Evolutionary conservation across 2,113 vertebrate genomes (phyloP), one percentile per base, ranked within the genome.

Genomic region (Dromiciops gliroides): DNA sequence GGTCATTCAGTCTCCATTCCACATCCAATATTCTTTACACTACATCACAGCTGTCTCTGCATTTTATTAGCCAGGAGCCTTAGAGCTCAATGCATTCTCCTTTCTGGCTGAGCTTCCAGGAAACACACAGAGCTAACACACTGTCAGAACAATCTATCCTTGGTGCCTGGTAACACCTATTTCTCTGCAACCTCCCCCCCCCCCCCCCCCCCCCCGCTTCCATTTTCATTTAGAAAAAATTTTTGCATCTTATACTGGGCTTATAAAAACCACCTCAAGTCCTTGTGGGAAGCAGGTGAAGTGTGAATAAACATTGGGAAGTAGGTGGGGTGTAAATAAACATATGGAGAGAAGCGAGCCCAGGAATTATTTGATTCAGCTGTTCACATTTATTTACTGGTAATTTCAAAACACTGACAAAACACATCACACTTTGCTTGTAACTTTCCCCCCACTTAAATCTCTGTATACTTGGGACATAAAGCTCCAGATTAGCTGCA

Each of bases 351-450:
- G 92, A 94, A 97, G 83, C 44, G 67, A 56, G 95, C 90, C 90
- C 90, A 94, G 91, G 89, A 37, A 51, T 28, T 67, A 19, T 51
- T 88, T 89, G 7, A 90, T 89, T 96, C 96, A 93, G 51, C 92
- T 94, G 95, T 96, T 98, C 97, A 98, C 97, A 96, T 98, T 98
- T 94, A 91, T 98, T 99, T 98, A 97, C 96, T 90, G 67, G 92
- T 98, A 90, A 96, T 96, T 97, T 98, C 95, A 97, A 97, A 98
- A 98, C 98, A 98, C 95, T 94, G 98, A 98, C 97, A 49, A 97
- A 98, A 96, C 97, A 98, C 97, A 97, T 91, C 97, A 97, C 97
- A 94, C 93, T 93, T 98, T 98, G 91, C 97, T 97, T 98, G 96
- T 96, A 93, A 94, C n/a, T 96, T 97, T 97, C 97, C 96, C 96